These are phyloP conservation scores for Pica pica DNA, from an alignment of 2,113 vertebrate species.

Conservation along the genomic window DNA sequence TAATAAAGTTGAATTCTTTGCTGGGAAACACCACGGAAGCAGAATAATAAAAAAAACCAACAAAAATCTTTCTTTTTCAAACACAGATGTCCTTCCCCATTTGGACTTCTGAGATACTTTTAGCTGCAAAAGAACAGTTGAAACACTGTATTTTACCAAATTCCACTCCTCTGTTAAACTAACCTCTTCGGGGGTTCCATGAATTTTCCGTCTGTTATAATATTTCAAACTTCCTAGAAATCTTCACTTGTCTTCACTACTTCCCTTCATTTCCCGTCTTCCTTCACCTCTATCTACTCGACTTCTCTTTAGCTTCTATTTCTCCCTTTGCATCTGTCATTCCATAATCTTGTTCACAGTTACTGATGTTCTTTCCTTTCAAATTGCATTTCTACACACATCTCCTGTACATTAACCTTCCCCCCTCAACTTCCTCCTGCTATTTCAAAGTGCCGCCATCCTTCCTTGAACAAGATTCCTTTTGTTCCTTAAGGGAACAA, in stretches of 20 bases:
- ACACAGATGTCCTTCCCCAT: neutral
- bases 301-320: neutral
- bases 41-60: neutral
- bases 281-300: neutral
- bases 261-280: neutral
- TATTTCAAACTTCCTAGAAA: neutral
- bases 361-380: neutral
- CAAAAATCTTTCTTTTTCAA: neutral
- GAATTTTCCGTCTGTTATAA: neutral
- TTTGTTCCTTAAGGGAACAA: neutral
- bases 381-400: neutral
- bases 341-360: no score
- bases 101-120: neutral
- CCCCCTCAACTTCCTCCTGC: neutral
- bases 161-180: neutral
- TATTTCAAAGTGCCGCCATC: neutral
- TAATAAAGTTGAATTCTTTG: neutral
- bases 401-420: neutral
- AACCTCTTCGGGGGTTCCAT: neutral
- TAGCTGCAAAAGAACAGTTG: neutral
- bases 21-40: fast-evolving
- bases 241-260: neutral
- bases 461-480: neutral
- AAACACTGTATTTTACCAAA: neutral
- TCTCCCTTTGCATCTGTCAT: neutral